Evolutionary conservation across 2,888 invertebrate species (phyloP), one percentile per base, ranked within the genome.

Genomic region (Proisotoma minuta): DNA sequence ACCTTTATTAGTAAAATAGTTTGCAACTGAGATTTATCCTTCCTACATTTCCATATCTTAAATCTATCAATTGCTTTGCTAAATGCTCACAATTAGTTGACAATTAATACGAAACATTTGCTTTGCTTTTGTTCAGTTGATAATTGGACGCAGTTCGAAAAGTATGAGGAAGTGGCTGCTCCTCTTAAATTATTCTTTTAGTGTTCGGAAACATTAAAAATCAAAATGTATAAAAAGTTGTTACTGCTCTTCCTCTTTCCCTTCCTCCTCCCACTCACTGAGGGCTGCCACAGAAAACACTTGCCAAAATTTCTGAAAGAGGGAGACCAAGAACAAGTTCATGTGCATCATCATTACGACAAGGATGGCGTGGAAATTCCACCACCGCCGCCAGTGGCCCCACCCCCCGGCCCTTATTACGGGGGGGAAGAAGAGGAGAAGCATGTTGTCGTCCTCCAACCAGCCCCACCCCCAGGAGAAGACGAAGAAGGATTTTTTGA

Each of bases 381-480:
- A 3, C 20, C 5, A 5, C 49, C 49, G 10, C 8, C 4, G 24
- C 5, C 22, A 22, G 15, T 20, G 8, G 10, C 22, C 3, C 3
- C 49, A 8, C 49, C 49, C 8, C 23, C 12, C 22, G 43, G 43
- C 4, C 49, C 49, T 24, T 22, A 49, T 12, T 22, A 20, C 23
- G 23, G 8, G 8, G 8, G 23, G 3, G 49, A 49, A 4, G 49
- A 49, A 15, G 23, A 22, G 5, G 49, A 48, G 1, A 60, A 57
- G 47, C 60, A 57, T 27, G 63, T 63, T 15, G 34, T 57, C 23
- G 51, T 63, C 27, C 24, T 63, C 2, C 63, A 63, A 27, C 57
- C 60, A 43, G 48, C 26, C 4, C 62, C 62, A n/a, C 51, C 20
- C 10, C 60, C 60, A 29, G 27, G 27, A 20, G 57, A 20, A 3